phyloP scores from a whole-genome alignment of 2,888 invertebrate species.

The Norana najaformis region DNA sequence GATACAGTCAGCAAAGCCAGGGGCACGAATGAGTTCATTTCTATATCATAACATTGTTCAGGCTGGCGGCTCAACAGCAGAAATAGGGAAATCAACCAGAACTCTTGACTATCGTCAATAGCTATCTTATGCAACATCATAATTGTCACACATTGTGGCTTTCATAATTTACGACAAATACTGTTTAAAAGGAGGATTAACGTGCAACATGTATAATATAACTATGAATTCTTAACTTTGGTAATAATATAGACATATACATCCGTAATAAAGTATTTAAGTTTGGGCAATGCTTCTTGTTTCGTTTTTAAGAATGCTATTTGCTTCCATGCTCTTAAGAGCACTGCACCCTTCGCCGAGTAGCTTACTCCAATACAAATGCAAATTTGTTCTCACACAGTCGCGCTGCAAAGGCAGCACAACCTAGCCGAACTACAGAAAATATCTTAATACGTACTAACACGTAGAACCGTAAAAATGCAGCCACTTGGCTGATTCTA shows the following conservation, averaged over 20 bases:
- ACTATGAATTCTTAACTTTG: neutral
- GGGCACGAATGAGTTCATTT: neutral
- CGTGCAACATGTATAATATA: neutral
- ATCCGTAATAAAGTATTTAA: too few species aligned
- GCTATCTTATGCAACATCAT: neutral
- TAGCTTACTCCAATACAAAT: too few species aligned
- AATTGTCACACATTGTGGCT: neutral
- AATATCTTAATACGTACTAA: too few species aligned
- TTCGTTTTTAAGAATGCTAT: too few species aligned
- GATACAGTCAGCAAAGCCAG: constrained; percentile 33
- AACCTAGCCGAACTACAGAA: too few species aligned
- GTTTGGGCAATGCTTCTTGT: too few species aligned
- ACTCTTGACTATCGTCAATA: neutral
- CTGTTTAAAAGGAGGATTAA: neutral
- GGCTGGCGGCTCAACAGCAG: neutral
- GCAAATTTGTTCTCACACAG: too few species aligned
- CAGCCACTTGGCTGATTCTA: too few species aligned
- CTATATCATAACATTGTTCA: constrained; percentile 21
- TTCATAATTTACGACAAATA: neutral
- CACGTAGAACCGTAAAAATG: too few species aligned
- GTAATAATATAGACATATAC: too few species aligned
- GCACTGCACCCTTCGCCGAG: neutral
- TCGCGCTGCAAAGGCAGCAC: too few species aligned
- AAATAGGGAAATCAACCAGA: neutral
- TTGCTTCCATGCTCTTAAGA: neutral